Percentiles rank a stretch among this genome's conserved stretches.
phyloP scores from a whole-genome alignment of 2,797 vertebrate genomes.

The Molossus molossus region DNA sequence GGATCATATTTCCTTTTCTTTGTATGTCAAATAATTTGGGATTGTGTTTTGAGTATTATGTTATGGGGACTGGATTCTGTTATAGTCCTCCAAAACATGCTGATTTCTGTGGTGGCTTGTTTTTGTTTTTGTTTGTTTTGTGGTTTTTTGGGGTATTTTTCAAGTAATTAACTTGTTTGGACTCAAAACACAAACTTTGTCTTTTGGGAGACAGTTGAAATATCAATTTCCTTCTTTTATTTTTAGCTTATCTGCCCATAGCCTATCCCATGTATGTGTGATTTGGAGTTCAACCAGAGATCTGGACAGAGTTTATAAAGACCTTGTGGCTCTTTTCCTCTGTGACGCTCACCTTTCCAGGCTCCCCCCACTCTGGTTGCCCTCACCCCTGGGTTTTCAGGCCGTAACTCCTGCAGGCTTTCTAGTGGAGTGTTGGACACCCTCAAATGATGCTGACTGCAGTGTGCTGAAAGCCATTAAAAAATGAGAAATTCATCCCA shows the following conservation, averaged over 20 bases:
- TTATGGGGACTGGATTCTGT: background rate
- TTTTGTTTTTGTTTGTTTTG: too few relatives aligned
- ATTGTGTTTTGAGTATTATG: background rate
- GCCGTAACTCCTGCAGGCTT: background rate
- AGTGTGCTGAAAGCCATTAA: background rate
- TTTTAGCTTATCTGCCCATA: background rate
- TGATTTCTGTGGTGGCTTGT: background rate
- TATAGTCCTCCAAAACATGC: background rate
- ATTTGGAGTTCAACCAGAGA: background rate
- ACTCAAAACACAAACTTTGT: background rate
- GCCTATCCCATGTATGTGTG: background rate
- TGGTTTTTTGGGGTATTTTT: background rate
- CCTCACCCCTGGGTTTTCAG: background rate
- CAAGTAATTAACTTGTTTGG: background rate
- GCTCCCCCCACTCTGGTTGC: background rate
- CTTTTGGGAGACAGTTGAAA: background rate
- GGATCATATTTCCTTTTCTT: background rate
- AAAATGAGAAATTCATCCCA: background rate
- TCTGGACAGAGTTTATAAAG: background rate
- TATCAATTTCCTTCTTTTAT: background rate
- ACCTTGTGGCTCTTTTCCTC: background rate
- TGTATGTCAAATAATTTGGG: background rate
- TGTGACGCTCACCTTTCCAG: background rate
- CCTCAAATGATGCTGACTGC: background rate
- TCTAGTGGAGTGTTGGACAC: background rate